These are phyloP conservation scores for Resseliella maxima DNA, from an alignment of 2,888 invertebrate species.

Conservation along the genomic window DNA sequence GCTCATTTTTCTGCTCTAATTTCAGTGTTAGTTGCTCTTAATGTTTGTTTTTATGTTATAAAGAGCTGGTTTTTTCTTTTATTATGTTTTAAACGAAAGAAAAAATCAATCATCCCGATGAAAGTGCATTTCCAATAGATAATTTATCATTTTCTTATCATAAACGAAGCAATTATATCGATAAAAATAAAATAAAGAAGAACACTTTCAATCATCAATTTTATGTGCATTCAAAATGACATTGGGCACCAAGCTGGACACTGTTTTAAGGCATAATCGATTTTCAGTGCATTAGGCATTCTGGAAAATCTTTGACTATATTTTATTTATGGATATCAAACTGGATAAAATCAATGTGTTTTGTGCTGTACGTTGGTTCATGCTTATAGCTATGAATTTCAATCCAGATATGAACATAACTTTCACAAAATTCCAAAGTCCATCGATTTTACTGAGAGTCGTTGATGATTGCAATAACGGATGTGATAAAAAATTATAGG, in stretches of 20 bases:
- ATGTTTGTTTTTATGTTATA: neutral
- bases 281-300: neutral
- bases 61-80: neutral
- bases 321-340: neutral
- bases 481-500: slow-evolving; percentile 42
- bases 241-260: neutral
- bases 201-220: neutral
- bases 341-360: neutral
- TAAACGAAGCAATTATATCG: neutral
- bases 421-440: neutral
- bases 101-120: neutral
- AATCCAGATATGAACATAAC: neutral
- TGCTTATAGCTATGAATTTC: neutral
- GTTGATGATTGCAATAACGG: neutral
- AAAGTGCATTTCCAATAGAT: neutral
- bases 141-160: slow-evolving; percentile 12
- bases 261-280: neutral
- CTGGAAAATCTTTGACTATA: neutral
- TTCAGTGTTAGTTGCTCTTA: neutral
- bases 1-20: neutral
- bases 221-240: neutral
- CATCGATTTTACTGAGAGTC: neutral
- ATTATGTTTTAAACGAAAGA: too few relatives aligned
- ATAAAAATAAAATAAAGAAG: neutral
- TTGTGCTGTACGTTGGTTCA: neutral